phyloP scores from a whole-genome alignment of 2,797 vertebrate species.

The Anguilla pacifica region DNA sequence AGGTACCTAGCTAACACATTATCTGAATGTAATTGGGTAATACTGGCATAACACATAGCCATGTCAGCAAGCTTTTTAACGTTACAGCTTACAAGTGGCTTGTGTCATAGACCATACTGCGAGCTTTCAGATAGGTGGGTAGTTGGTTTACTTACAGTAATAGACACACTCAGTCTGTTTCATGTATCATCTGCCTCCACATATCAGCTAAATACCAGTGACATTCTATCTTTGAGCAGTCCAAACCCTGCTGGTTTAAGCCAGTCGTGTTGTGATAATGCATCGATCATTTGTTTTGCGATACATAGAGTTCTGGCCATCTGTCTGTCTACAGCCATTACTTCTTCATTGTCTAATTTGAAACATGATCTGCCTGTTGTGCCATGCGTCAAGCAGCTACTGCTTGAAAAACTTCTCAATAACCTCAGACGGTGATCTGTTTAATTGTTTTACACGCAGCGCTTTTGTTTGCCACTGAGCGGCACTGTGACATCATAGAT shows the following conservation, averaged over 20 bases:
- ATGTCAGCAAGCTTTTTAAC: no score
- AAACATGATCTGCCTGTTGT: not conserved
- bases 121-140: no score
- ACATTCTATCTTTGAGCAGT: not conserved
- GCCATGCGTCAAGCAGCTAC: not conserved
- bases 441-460: not conserved
- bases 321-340: no score
- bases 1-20: no score
- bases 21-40: no score
- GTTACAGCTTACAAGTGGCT: no score
- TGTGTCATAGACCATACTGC: no score
- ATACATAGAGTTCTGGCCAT: not conserved
- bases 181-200: no score
- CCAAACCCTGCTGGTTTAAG: not conserved
- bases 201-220: no score
- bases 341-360: not conserved
- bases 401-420: not conserved
- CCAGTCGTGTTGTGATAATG: not conserved
- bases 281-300: not conserved
- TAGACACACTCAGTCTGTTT: no score
- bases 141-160: no score
- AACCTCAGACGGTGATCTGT: not conserved
- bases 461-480: slow-evolving; percentile 39
- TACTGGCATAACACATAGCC: no score
- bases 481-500: slow-evolving; percentile 38